Evolutionary conservation across 1,140 invertebrate genomes (phyloP).

Genomic region (Gryon sp.): DNA sequence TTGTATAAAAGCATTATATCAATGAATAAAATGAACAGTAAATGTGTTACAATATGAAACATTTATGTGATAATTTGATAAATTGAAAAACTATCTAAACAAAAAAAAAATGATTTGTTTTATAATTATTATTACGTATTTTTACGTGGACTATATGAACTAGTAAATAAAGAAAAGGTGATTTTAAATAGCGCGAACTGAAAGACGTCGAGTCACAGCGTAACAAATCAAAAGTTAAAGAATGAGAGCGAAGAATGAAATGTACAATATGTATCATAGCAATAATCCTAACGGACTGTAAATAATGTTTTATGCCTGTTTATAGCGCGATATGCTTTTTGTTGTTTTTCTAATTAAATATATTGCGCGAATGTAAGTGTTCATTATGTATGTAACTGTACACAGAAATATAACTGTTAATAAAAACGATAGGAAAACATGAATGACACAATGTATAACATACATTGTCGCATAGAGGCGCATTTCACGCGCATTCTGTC

Average conservation of each 20-base stretch:
- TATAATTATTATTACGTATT: too few relatives aligned
- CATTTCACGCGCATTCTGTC: too few relatives aligned
- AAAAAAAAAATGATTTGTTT: too few relatives aligned
- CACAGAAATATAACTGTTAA: slow-evolving; percentile 48
- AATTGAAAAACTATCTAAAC: too few relatives aligned
- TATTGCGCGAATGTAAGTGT: slow-evolving; percentile 56
- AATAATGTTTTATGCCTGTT: slow-evolving; percentile 59
- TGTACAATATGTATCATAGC: slow-evolving; percentile 69
- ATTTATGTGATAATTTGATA: too few relatives aligned
- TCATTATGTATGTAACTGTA: slow-evolving; percentile 58
- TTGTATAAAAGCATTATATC: too few relatives aligned
- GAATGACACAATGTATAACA: slow-evolving; percentile 43
- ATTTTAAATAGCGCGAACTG: slow-evolving; percentile 24
- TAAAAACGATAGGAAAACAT: slow-evolving; percentile 34
- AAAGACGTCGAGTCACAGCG: slow-evolving; percentile 5
- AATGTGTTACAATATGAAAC: too few relatives aligned
- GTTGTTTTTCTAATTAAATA: slow-evolving; percentile 62
- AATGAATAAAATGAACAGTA: too few relatives aligned
- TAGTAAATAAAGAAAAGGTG: too few relatives aligned
- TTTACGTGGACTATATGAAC: too few relatives aligned
- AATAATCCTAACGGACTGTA: slow-evolving; percentile 64
- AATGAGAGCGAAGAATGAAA: slow-evolving; percentile 36
- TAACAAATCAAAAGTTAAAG: slow-evolving; percentile 42
- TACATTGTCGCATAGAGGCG: slow-evolving; percentile 2
- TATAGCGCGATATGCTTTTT: slow-evolving; percentile 60